Evolutionary conservation across 2,113 vertebrate species (phyloP), one percentile per base, ranked within the genome.

Genomic region (Vulpes vulpes): DNA sequence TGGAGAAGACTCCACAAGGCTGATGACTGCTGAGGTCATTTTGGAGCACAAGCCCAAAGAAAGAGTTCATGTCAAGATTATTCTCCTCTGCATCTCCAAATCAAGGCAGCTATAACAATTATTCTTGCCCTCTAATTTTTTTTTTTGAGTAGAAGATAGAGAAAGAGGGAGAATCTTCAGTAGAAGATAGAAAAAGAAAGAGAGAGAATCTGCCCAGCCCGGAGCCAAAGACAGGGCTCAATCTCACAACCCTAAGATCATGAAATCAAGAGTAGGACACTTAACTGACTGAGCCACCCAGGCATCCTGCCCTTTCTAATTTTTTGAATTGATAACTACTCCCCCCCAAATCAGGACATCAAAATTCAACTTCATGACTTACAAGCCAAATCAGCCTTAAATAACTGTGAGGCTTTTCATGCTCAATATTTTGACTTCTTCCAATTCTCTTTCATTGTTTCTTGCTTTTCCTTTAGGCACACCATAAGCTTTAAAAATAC

Each of bases 1-100:
- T 83, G 78, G 16, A 78, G 53, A 90, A 71, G 60, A 64, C 25
- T 86, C 16, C 2, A 30, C 1, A 9, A 76, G 25, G 10, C 64
- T 82, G 89, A 86, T 89, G 67, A 86, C 30, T 93, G 4, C 73
- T 69, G 82, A 93, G 51, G 38, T 96, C 43, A 43, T 93, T 53
- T 82, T 80, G 43, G 60, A 87, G 30, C 55, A 81, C 22, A 60
- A 69, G 2, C 55, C n/a, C 57, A 81, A 53, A 91, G 19, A 38
- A 59, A 51, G 73, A 73, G 49, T 62, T 86, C 65, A 38, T 83
- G 38, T 5, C 38, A 57, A 91, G 35, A 81, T 23, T 74, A 32
- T 82, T 59, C n/a, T 93, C 80, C 8, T 79, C 20, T 89, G 22
- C 38, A 14, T 35, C 49, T 65, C 32, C 73, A 82, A 38, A 88